Percentiles rank a stretch among this genome's conserved stretches.
Conservation (phyloP, 2,797 vertebrate species). For the Gambusia yucatana region DNA sequence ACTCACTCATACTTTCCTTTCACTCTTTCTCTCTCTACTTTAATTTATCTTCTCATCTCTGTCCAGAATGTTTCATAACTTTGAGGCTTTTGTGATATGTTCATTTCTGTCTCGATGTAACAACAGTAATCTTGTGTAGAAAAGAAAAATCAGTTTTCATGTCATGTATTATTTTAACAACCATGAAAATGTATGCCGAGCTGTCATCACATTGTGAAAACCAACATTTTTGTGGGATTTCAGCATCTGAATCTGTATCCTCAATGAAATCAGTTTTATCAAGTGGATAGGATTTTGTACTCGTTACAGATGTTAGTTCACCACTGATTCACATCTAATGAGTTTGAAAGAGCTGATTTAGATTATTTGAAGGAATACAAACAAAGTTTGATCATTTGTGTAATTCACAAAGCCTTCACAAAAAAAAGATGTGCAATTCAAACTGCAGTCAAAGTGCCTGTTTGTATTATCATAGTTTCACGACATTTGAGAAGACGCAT, state of each 20-base stretch:
- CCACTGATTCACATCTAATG: not conserved
- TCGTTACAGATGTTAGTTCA: not conserved
- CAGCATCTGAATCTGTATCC: not conserved
- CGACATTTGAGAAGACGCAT: not conserved
- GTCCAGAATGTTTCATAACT: constrained; percentile 23
- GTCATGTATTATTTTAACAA: not conserved
- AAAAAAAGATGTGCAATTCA: not conserved
- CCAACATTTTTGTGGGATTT: not conserved
- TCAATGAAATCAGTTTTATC: not conserved
- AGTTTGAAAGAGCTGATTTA: not conserved
- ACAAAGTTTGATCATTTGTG: not conserved
- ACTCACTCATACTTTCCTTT: constrained; percentile 36
- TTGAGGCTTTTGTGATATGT: constrained; percentile 6
- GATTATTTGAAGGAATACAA: not conserved
- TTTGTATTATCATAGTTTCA: not conserved
- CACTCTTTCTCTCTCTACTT: constrained; percentile 33
- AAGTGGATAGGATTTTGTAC: not conserved
- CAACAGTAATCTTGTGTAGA: not conserved
- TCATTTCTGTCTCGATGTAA: constrained; percentile 11
- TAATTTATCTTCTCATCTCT: constrained; percentile 58
- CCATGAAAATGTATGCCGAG: not conserved
- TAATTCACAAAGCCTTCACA: not conserved
- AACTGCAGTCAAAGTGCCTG: not conserved
- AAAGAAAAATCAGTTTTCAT: not conserved
- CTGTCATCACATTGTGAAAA: not conserved